Conservation (phyloP, 2,888 invertebrate species). For the Apodemia zela region DNA sequence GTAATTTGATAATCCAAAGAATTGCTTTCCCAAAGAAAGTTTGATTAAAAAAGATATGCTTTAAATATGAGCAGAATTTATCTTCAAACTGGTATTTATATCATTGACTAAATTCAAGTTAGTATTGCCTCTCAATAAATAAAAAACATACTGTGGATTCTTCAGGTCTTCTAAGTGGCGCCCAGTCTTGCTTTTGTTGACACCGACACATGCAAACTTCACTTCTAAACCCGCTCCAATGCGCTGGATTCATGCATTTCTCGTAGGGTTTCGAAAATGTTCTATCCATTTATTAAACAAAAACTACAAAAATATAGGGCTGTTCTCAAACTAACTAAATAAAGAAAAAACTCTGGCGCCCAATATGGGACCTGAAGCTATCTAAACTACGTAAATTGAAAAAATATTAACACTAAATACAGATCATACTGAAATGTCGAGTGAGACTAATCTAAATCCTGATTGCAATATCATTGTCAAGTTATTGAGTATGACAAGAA, state of each 20-base stretch:
- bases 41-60: too few species aligned
- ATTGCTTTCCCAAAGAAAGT: too few species aligned
- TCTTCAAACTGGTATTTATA: too few species aligned
- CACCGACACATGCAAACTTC: conserved; percentile 60
- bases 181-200: conserved; percentile 25
- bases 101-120: neutral
- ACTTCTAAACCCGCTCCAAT: conserved; percentile 48
- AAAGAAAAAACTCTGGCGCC: conserved; percentile 48
- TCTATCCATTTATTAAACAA: conserved; percentile 23
- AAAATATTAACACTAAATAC: conserved; percentile 38
- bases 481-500: conserved; percentile 16
- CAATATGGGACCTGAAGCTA: conserved; percentile 58
- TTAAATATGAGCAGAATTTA: too few species aligned
- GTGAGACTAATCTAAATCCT: neutral
- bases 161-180: conserved; percentile 37
- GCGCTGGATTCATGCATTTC: conserved; percentile 60
- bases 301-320: conserved; percentile 9
- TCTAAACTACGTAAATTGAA: conserved; percentile 50
- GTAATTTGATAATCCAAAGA: too few species aligned
- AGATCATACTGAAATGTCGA: neutral
- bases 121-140: conserved; percentile 27
- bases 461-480: neutral
- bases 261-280: conserved; percentile 35
- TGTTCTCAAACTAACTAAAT: conserved; percentile 32
- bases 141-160: conserved; percentile 35